Evolutionary conservation across 2,797 vertebrate genomes (phyloP).

Genomic region (Aulostomus chinensis): DNA sequence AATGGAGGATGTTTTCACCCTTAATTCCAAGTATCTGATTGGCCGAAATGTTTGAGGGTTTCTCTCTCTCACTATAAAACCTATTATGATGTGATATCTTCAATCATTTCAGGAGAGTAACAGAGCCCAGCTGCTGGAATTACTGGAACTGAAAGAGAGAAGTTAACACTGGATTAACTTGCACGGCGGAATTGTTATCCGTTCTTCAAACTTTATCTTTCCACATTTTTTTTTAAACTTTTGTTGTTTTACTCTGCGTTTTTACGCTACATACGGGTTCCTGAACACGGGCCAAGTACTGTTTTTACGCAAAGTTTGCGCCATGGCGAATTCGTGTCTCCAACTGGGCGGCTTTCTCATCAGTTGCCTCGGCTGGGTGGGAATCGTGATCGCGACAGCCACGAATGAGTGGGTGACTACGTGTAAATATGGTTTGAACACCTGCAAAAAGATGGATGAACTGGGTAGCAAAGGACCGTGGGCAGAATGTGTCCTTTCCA

Average conservation of each 20-base stretch:
- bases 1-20: constrained; percentile 14
- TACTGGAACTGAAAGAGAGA: constrained; percentile 9
- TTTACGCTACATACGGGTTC: constrained; percentile 1
- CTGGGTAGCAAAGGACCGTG: constrained; percentile 91
- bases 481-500: constrained; percentile 93
- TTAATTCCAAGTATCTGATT: constrained; percentile 57
- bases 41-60: constrained; percentile 54
- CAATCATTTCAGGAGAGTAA: constrained; percentile 23
- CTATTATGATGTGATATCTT: constrained; percentile 9
- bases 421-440: constrained; percentile 91
- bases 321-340: constrained; percentile 90
- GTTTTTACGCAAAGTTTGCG: constrained; percentile 22
- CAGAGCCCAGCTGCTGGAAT: constrained; percentile 32
- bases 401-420: constrained; percentile 96
- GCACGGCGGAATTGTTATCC: constrained; percentile 22
- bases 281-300: background rate
- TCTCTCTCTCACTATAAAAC: constrained; percentile 63
- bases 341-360: constrained; percentile 89
- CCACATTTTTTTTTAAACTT: background rate
- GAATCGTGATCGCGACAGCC: constrained; percentile 89
- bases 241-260: background rate
- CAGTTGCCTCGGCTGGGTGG: constrained; percentile 91
- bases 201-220: background rate
- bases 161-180: constrained; percentile 49
- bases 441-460: constrained; percentile 94